Conservation (phyloP, 1,140 invertebrate species). For the Tyrophagus putrescentiae region DNA sequence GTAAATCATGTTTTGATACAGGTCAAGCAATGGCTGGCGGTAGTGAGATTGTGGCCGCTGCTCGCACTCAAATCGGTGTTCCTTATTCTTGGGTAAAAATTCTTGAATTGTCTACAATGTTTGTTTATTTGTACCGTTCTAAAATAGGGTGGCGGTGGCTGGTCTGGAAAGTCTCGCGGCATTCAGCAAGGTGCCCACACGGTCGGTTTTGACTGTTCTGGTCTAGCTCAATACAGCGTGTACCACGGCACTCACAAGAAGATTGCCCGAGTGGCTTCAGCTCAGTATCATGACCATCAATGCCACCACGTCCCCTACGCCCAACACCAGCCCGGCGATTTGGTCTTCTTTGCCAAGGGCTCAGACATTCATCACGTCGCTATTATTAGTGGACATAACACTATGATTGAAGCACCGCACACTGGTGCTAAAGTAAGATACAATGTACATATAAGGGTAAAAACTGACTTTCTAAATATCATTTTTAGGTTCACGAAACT, state of each 20-base stretch:
- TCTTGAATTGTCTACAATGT: not conserved
- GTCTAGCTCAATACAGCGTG: conserved; percentile 9
- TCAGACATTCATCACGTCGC: conserved; percentile 7
- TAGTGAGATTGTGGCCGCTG: not conserved
- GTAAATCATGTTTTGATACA: not conserved
- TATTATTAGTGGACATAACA: conserved; percentile 1
- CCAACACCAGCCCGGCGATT: conserved; percentile 10
- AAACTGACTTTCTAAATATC: too few relatives aligned
- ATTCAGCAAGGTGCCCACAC: conserved; percentile 8
- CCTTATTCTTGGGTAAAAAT: conserved; percentile 13
- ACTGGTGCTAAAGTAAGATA: not conserved
- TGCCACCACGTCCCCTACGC: conserved; percentile 14
- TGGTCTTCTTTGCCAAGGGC: conserved; percentile 5
- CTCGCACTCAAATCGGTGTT: conserved; percentile 8
- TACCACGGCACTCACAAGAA: conserved; percentile 13
- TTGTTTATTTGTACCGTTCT: not conserved
- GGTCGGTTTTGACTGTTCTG: conserved; percentile 16
- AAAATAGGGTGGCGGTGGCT: conserved; percentile 10
- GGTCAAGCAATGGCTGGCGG: not conserved
- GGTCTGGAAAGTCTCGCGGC: not conserved
- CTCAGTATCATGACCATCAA: not conserved
- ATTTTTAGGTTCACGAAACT: not conserved
- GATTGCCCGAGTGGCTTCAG: not conserved
- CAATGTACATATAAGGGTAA: too few relatives aligned
- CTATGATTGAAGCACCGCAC: conserved; percentile 13